Percentiles rank a stretch among this genome's conserved stretches.
Evolutionary conservation across 92 coral and sea anemone genomes (phyloP).

Genomic region (Palythoa grandiflora): DNA sequence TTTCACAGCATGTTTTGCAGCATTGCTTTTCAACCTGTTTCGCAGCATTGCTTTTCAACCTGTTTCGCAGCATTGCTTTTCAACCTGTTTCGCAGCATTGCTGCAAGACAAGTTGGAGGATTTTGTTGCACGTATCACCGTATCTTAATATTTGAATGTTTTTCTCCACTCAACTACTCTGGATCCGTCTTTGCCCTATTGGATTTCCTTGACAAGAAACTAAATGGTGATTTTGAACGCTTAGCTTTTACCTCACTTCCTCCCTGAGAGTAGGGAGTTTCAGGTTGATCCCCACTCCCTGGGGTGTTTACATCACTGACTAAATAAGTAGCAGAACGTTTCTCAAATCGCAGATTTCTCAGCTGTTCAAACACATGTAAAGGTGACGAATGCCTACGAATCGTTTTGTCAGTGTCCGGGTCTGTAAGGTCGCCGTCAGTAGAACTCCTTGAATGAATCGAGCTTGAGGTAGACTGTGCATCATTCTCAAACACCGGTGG

Average conservation of each 20-base stretch:
- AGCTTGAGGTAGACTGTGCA: conserved; percentile 26
- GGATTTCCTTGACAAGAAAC: conserved; percentile 34
- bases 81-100: too few relatives aligned
- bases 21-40: too few relatives aligned
- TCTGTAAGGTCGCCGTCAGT: conserved; percentile 22
- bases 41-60: too few relatives aligned
- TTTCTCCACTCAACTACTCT: not conserved
- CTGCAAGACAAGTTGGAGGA: too few relatives aligned
- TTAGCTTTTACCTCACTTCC: not conserved
- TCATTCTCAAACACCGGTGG: conserved; percentile 24
- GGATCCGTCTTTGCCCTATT: conserved; percentile 30
- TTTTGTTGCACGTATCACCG: too few relatives aligned
- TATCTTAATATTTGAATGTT: not conserved
- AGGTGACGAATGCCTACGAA: conserved; percentile 42
- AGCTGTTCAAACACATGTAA: conserved; percentile 40
- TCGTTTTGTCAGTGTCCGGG: not conserved
- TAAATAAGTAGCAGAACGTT: conserved; percentile 21
- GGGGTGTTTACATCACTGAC: conserved; percentile 6
- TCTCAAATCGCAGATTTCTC: conserved; percentile 32
- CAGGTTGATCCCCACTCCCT: not conserved
- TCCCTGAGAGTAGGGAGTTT: not conserved
- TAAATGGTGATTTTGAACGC: conserved; percentile 37
- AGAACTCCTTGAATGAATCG: conserved; percentile 23
- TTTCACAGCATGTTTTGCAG: too few relatives aligned
- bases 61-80: too few relatives aligned